Evolutionary conservation across 2,888 invertebrate genomes (phyloP).

Genomic region (Lathronympha strigana): DNA sequence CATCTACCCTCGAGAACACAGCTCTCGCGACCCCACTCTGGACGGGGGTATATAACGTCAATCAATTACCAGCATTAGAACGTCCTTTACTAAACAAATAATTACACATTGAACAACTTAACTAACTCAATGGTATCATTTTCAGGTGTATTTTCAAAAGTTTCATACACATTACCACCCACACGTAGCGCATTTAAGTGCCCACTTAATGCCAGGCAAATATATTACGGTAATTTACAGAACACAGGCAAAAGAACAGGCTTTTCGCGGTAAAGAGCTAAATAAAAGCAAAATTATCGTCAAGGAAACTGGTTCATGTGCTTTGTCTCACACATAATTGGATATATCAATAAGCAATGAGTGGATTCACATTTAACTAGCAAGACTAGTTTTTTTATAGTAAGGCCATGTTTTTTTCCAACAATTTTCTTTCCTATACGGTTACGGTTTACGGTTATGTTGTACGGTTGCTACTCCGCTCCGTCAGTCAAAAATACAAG

Average conservation of each 20-base stretch:
- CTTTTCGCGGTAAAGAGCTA: constrained; percentile 44
- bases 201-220: constrained; percentile 67
- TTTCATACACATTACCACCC: constrained; percentile 19
- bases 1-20: too few species aligned
- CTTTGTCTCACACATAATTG: neutral
- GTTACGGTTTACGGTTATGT: too few species aligned
- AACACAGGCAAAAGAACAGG: constrained; percentile 51
- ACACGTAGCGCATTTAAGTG: constrained; percentile 65
- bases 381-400: too few species aligned
- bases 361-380: neutral
- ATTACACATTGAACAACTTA: neutral
- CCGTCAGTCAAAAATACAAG: too few species aligned
- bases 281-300: constrained; percentile 41
- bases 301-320: neutral
- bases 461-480: too few species aligned
- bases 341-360: neutral
- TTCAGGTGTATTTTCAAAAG: constrained; percentile 15
- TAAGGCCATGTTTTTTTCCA: too few species aligned
- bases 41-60: too few species aligned
- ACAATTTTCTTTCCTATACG: too few species aligned
- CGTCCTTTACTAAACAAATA: too few species aligned
- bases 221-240: constrained; percentile 70
- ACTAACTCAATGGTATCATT: constrained; percentile 6
- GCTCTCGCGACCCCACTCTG: too few species aligned
- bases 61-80: too few species aligned